A percentile compares a stretch with the other conserved stretches of the same genome.
These are phyloP conservation scores for Brachionichthys hirsutus DNA, from an alignment of 2,113 vertebrate genomes.

Conservation along the genomic window DNA sequence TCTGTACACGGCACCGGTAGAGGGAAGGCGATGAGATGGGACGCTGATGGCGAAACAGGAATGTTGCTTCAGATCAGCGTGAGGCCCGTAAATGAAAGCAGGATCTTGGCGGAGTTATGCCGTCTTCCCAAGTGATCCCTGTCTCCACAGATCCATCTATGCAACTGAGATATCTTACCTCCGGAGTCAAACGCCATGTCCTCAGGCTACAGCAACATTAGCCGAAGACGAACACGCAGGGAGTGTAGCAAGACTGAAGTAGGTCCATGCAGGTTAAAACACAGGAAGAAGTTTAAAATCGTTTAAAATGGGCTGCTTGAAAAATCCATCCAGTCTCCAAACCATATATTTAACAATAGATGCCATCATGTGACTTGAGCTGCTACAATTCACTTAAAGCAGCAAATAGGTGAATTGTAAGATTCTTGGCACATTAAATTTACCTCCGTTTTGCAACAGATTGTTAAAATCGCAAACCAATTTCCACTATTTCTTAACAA, in stretches of 20 bases:
- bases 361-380: too few species aligned
- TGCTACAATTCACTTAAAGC: too few species aligned
- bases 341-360: too few species aligned
- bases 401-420: too few species aligned
- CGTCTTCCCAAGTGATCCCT: slow-evolving; percentile 84
- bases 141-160: slow-evolving; percentile 85
- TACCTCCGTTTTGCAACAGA: neutral
- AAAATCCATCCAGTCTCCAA: neutral
- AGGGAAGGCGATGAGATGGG: slow-evolving; percentile 77
- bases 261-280: slow-evolving; percentile 16
- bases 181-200: slow-evolving; percentile 63
- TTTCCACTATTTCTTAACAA: neutral
- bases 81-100: slow-evolving; percentile 88
- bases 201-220: slow-evolving; percentile 45
- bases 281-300: too few species aligned
- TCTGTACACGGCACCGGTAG: slow-evolving; percentile 41
- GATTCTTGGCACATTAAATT: too few species aligned
- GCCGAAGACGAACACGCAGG: slow-evolving; percentile 19
- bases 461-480: neutral
- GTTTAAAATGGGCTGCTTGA: slow-evolving; percentile 14
- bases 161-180: slow-evolving; percentile 81
- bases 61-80: slow-evolving; percentile 80
- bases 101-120: slow-evolving; percentile 81
- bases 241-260: neutral
- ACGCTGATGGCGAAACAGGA: slow-evolving; percentile 78